phyloP scores from a whole-genome alignment of 2,888 invertebrate genomes.

The Brachyptera putata region DNA sequence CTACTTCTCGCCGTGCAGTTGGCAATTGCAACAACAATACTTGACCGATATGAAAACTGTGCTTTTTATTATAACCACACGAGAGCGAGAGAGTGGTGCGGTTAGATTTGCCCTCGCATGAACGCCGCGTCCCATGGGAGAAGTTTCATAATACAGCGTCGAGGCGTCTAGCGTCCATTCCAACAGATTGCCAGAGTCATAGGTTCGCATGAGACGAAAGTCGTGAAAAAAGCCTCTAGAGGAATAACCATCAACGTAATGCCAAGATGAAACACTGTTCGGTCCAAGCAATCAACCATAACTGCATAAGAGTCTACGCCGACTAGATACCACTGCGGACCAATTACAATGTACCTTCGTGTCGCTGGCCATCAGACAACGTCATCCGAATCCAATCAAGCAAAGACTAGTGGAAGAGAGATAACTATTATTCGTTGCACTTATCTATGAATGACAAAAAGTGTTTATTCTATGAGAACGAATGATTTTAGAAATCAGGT shows the following conservation, averaged over 20 bases:
- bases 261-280: constrained; percentile 9
- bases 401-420: not conserved
- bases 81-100: no score
- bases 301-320: not conserved
- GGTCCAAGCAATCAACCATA: constrained; percentile 16
- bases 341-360: constrained; percentile 1
- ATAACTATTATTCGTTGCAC: not conserved
- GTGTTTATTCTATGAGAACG: no score
- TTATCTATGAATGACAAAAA: no score
- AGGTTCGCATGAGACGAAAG: not conserved
- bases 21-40: not conserved
- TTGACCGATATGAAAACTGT: constrained; percentile 13
- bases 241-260: constrained; percentile 16
- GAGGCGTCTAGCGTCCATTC: constrained; percentile 8
- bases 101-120: not conserved
- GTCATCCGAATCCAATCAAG: not conserved
- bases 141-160: not conserved
- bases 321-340: not conserved
- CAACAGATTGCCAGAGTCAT: constrained; percentile 6
- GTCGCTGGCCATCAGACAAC: not conserved
- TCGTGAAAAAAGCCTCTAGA: constrained; percentile 1
- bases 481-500: no score
- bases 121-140: constrained; percentile 4
- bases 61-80: constrained; percentile 8
- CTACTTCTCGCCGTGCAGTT: no score